Evolutionary conservation across 2,888 invertebrate species (phyloP), one percentile per base, ranked within the genome.

Genomic region (Meta bourneti): DNA sequence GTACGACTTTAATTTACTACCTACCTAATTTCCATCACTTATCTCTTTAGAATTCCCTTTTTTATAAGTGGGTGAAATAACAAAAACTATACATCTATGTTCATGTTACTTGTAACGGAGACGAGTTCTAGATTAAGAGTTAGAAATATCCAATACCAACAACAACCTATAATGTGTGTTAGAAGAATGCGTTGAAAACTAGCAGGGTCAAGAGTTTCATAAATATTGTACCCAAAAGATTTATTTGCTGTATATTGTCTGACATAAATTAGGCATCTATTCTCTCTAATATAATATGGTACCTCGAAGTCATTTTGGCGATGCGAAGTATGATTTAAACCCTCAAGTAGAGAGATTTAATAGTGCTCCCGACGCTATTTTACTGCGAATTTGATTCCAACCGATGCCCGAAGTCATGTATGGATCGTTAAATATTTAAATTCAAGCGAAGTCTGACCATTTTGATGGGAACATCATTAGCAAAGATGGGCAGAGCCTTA

Each of bases 361-460:
- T 61, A 61, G 61, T 16, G 61, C 61, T 11, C 5, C 13, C 5
- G 61, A 61, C 61, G 61, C 61, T 16, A 61, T 61, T 61, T 61
- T 61, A 61, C 61, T 61, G 61, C 61, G 61, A 61, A 61, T 61
- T 61, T 5, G 61, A 61, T 61, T 61, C 61, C 16, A 16, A 16
- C 61, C 61, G 16, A 61, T 61, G 61, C 61, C 61, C 11, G 61
- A 16, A 61, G 61, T 61, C 61, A 16, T 61, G 61, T 61, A 61
- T 61, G 51, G 34, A 86, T 87, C 87, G 87, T 87, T 79, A 80
- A 87, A 80, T 87, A 87, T 87, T 87, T 87, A 87, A 87, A 87
- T 87, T 80, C 87, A 16, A 49, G 70, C 6, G 54, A 51, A 49
- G 72, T 80, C 72, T 52, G 34, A 20, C 48, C 77, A n/a, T 74